phyloP scores from a whole-genome alignment of 1,140 invertebrate genomes.

The Drosophila rhopaloa region DNA sequence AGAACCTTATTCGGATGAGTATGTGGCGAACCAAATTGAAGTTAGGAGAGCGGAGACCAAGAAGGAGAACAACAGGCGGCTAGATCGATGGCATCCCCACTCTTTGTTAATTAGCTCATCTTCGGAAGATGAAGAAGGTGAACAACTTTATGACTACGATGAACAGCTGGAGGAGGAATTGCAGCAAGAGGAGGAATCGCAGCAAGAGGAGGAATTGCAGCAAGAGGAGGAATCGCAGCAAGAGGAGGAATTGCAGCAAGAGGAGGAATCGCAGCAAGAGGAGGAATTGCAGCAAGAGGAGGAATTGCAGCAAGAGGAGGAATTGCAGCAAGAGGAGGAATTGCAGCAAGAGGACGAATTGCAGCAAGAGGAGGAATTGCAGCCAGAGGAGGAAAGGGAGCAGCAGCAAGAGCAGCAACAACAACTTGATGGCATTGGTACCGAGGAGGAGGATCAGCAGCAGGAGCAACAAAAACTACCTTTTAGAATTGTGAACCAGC shows the following conservation, averaged over 20 bases:
- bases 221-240: neutral
- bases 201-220: neutral
- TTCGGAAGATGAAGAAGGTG: too few relatives aligned
- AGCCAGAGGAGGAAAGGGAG: neutral
- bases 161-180: too few relatives aligned
- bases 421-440: too few relatives aligned
- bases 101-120: too few relatives aligned
- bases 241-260: too few relatives aligned
- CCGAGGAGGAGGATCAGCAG: too few relatives aligned
- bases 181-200: neutral
- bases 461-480: too few relatives aligned
- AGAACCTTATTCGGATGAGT: slow-evolving; percentile 19
- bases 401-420: neutral
- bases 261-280: neutral
- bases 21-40: neutral
- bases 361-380: too few relatives aligned
- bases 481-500: neutral
- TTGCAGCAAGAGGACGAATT: neutral
- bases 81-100: neutral
- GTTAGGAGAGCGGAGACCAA: neutral
- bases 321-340: too few relatives aligned
- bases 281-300: neutral
- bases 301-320: neutral
- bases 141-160: too few relatives aligned
- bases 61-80: neutral